Conservation (phyloP, 2,797 vertebrate species). For the Siniperca scherzeri region DNA sequence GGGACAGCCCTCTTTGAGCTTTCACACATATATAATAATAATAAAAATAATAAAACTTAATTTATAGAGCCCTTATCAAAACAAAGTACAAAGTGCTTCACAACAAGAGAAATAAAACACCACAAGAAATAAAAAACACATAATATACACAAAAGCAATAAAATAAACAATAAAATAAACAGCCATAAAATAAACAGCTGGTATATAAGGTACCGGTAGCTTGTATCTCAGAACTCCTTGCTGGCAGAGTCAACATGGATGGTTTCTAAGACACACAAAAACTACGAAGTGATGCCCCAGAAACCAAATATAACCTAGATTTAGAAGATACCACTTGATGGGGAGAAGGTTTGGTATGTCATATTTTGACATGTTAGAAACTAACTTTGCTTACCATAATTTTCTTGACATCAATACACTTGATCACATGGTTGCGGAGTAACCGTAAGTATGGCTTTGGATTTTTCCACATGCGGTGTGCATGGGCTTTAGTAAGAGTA, state of each 20-base stretch:
- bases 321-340: conserved; percentile 21
- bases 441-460: not conserved
- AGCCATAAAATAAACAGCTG: too few relatives aligned
- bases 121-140: too few relatives aligned
- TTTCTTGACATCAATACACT: not conserved
- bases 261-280: conserved; percentile 27
- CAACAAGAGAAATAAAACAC: too few relatives aligned
- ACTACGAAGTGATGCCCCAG: conserved; percentile 35
- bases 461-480: not conserved
- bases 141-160: too few relatives aligned
- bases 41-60: too few relatives aligned
- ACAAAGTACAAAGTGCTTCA: too few relatives aligned
- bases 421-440: not conserved
- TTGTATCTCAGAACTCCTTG: conserved; percentile 16
- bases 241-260: conserved; percentile 20
- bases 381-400: not conserved
- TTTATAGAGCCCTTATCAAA: too few relatives aligned
- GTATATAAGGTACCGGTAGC: not conserved
- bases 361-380: conserved; percentile 12
- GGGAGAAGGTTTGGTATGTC: conserved; percentile 15
- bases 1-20: conserved; percentile 21
- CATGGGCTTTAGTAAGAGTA: not conserved
- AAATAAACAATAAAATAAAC: too few relatives aligned
- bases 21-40: not conserved
- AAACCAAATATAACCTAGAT: conserved; percentile 51